Conservation (phyloP, 2,797 vertebrate species). For the Pelochelys cantorii region DNA sequence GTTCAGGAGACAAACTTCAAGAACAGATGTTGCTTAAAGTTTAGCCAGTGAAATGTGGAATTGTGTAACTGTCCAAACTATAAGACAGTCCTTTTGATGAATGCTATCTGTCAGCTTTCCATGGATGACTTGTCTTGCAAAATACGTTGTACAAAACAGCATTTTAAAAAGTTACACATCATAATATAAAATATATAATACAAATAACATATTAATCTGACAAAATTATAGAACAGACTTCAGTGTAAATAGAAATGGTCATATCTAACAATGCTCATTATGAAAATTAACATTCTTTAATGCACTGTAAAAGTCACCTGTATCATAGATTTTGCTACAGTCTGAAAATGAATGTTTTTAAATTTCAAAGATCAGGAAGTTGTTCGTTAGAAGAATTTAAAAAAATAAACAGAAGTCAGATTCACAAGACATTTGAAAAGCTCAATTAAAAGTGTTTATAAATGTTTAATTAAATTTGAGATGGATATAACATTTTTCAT, state of each 20-base stretch:
- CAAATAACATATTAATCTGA: not conserved
- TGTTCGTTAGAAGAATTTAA: not conserved
- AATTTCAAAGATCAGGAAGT: not conserved
- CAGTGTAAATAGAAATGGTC: too few species aligned
- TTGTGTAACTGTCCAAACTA: not conserved
- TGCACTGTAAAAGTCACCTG: not conserved
- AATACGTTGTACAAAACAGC: not conserved
- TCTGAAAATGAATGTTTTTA: not conserved
- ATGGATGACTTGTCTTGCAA: not conserved
- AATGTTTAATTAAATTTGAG: not conserved
- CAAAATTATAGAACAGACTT: not conserved
- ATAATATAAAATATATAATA: not conserved
- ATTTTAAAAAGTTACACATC: not conserved
- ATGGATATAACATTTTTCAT: not conserved
- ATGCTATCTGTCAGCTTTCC: not conserved
- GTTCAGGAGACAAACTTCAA: not conserved
- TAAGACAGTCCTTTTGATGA: not conserved
- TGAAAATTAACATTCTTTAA: too few species aligned
- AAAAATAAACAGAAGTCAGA: not conserved
- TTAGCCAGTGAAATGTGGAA: not conserved
- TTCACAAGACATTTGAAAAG: not conserved
- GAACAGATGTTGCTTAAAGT: not conserved
- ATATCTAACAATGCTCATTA: too few species aligned
- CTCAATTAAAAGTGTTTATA: not conserved
- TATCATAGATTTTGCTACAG: not conserved